Evolutionary conservation across 1,140 invertebrate species (phyloP), one percentile per base, ranked within the genome.

Genomic region (Ctenoplectra terminalis): DNA sequence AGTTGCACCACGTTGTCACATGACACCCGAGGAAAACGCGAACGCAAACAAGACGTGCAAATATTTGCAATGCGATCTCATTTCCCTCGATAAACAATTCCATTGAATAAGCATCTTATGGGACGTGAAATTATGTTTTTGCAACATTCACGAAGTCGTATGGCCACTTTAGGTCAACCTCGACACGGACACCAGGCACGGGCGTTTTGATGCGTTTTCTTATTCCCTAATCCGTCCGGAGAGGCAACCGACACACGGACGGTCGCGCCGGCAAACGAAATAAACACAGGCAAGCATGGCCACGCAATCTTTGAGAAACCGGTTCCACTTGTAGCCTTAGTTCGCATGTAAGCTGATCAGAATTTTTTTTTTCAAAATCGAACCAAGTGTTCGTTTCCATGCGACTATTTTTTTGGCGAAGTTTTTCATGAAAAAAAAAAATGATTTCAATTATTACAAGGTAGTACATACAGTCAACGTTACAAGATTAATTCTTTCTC

Each of bases 261-360:
- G 66, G n/a, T 78, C 31, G 54, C 17, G 31, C 9, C 31, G 34
- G 54, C 52, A 50, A 71, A 78, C 76, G 66, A 71, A 78, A 78
- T 78, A 78, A 78, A 78, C 52, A 60, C 76, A 48, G 63, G 40
- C 54, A 17, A 70, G 52, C 50, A 37, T 54, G 31, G 74, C 31
- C 63, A 70, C 54, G 54, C 54, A 78, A 78, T 78, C 66, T 78
- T 60, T 71, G 60, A 54, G 66, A 50, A 78, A 78, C 76, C 76
- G 76, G 76, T 78, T 78, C 43, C 66, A 26, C 52, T 60, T 70
- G 43, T 48, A 64, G 73, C 15, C 29, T 73, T 73, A 73, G 58
- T 63, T 74, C 50, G 58, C 34, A 60, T 60, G 66, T 69, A 46
- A 60, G 31, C 15, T 0, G 66, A 70, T 71, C 52, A 6, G 40